Evolutionary conservation across 2,888 invertebrate species (phyloP).

Genomic region (Andrena camellia): DNA sequence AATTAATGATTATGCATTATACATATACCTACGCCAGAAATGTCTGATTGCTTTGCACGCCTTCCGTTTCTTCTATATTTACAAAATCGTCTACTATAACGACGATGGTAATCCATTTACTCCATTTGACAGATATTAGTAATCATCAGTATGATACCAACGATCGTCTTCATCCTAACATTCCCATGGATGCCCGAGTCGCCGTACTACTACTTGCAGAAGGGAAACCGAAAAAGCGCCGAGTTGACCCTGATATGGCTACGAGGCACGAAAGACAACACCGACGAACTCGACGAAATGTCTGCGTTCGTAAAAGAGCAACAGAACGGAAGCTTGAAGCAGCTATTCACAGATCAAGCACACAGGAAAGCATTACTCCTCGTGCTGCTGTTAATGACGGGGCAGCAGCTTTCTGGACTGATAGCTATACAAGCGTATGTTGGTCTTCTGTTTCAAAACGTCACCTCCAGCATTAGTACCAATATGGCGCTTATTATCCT

Average conservation of each 20-base stretch:
- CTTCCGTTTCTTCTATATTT: too few species aligned
- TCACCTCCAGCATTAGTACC: neutral
- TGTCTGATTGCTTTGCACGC: too few species aligned
- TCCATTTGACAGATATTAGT: slow-evolving; percentile 35
- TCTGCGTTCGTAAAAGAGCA: slow-evolving; percentile 20
- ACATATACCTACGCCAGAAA: too few species aligned
- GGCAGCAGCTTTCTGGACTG: slow-evolving; percentile 58
- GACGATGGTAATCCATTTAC: too few species aligned
- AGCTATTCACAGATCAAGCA: slow-evolving; percentile 31
- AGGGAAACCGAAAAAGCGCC: slow-evolving; percentile 14
- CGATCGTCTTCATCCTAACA: slow-evolving; percentile 20
- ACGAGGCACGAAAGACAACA: neutral
- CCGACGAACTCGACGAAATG: slow-evolving; percentile 31
- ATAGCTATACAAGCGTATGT: slow-evolving; percentile 34
- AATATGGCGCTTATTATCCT: slow-evolving; percentile 30
- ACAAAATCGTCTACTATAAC: too few species aligned
- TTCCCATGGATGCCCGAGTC: slow-evolving; percentile 65
- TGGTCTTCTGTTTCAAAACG: slow-evolving; percentile 2
- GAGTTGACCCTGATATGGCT: slow-evolving; percentile 49
- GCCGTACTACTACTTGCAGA: slow-evolving; percentile 60
- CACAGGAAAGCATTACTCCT: slow-evolving; percentile 44
- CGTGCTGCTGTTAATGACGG: slow-evolving; percentile 38
- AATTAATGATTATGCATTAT: too few species aligned
- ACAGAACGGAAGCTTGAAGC: neutral
- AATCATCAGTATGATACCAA: slow-evolving; percentile 23